phyloP scores from a whole-genome alignment of 2,113 vertebrate species.

The Perca flavescens region DNA sequence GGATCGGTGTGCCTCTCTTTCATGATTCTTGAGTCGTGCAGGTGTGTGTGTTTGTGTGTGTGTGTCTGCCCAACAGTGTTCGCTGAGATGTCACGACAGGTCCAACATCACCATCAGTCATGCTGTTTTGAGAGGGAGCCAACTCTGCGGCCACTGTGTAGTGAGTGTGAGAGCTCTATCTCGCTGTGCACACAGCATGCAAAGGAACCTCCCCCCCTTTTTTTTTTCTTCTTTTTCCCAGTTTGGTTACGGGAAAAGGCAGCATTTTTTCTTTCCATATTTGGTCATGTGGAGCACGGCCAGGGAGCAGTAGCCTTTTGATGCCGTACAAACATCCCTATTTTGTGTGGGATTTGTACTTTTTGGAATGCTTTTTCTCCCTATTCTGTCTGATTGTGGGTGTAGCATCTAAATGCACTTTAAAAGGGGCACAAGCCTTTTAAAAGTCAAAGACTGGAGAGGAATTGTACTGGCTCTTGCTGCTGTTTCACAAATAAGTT shows the following conservation, averaged over 20 bases:
- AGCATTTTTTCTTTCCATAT: constrained; percentile 87
- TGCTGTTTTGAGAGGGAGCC: constrained; percentile 64
- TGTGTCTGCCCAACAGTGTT: constrained; percentile 20
- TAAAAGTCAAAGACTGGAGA: constrained; percentile 54
- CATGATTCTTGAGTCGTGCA: constrained; percentile 41
- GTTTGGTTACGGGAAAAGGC: constrained; percentile 87
- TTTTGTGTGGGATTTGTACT: constrained; percentile 82
- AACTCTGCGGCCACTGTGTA: constrained; percentile 71
- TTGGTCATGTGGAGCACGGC: constrained; percentile 86
- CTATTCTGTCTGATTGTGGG: constrained; percentile 72
- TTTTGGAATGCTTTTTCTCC: constrained; percentile 68
- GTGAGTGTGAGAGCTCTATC: constrained; percentile 83
- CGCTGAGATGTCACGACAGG: constrained; percentile 59
- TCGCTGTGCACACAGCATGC: constrained; percentile 80
- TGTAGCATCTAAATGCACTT: constrained; percentile 71
- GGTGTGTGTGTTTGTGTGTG: constrained; percentile 51
- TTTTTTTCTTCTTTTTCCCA: constrained; percentile 66
- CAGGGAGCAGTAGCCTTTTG: constrained; percentile 85
- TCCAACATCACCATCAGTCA: constrained; percentile 72
- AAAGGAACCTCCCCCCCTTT: constrained; percentile 63
- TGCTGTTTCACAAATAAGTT: constrained; percentile 43
- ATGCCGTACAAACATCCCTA: constrained; percentile 83
- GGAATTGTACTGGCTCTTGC: constrained; percentile 30
- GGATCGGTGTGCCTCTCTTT: constrained; percentile 36
- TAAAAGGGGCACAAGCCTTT: constrained; percentile 55